These are phyloP conservation scores for Antechinus flavipes DNA, from an alignment of 2,113 vertebrate species.

Conservation along the genomic window DNA sequence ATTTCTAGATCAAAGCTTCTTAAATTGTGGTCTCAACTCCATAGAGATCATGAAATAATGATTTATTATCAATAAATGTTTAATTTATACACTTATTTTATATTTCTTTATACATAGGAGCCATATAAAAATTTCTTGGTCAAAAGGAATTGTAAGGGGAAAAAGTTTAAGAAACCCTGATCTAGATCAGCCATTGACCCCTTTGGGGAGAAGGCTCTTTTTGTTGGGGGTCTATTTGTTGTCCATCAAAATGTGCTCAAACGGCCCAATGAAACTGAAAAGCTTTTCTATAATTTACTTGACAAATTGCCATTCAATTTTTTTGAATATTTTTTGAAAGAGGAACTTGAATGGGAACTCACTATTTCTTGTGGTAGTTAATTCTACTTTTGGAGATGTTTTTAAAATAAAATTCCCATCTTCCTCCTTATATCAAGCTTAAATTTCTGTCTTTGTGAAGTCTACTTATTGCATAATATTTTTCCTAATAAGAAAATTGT, in stretches of 20 bases:
- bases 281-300: not conserved
- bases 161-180: no score
- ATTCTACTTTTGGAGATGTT: not conserved
- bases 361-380: not conserved
- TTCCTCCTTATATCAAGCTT: not conserved
- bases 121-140: no score
- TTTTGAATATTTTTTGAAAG: slow-evolving; percentile 19
- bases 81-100: no score
- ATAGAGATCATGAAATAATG: no score
- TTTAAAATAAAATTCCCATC: not conserved
- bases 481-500: not conserved
- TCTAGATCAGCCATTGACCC: not conserved
- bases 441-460: not conserved
- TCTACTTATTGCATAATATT: not conserved
- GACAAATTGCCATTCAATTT: slow-evolving; percentile 17
- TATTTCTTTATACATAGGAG: no score
- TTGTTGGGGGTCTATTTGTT: not conserved
- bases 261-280: slow-evolving; percentile 16
- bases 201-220: not conserved
- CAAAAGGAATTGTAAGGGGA: no score
- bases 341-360: slow-evolving; percentile 1
- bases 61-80: no score
- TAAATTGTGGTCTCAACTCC: no score
- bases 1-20: not conserved
- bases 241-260: slow-evolving; percentile 6